Base-by-base conservation (phyloP, 2,888 invertebrate species). In the Leucoptera coffeella region DNA sequence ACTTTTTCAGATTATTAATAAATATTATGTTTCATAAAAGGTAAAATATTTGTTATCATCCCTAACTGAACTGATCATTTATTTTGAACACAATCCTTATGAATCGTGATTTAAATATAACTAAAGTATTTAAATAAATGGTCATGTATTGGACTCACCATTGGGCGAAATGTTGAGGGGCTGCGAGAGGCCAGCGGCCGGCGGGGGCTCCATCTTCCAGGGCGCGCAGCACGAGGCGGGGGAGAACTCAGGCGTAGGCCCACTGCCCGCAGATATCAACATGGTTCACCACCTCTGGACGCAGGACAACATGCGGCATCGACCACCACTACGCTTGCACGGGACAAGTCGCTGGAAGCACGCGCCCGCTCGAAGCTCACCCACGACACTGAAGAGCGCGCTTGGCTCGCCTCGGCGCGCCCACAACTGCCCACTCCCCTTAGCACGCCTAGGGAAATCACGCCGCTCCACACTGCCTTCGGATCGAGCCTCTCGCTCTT, bases 191-290 rank as follows among this genome's bases (percentile, higher is more conserved):
- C 59, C 47, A 33, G 67, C 74, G 25, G 65, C 62, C 38, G 69
- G 74, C 37, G 47, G 74, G 43, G 73, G 77, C 50, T 74, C 80
- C 78, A 78, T 78, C 72, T 69, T 78, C 78, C 78, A 78, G 62
- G 69, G 51, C 43, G 72, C 58, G 72, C 77, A 59, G 73, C 74
- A 59, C 59, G 75, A 58, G 47, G 69, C 58, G 53, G 74, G 60
- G 56, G 71, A 72, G 45, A 67, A 72, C 50, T 72, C 72, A 50
- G 73, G 57, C 56, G 74, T 71, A 51, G 73, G 65, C 58, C 73
- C 62, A 64, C 69, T 61, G 64, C 73, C 62, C 75, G 77, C 77
- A 49, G 77, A 77, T 65, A 78, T 78, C 73, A 78, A 75, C 78
- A 78, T 78, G 52, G 60, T 64, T 54, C 46, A 50, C 58, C 59